Conservation (phyloP, 2,113 vertebrate genomes). For the Columba janthina region DNA sequence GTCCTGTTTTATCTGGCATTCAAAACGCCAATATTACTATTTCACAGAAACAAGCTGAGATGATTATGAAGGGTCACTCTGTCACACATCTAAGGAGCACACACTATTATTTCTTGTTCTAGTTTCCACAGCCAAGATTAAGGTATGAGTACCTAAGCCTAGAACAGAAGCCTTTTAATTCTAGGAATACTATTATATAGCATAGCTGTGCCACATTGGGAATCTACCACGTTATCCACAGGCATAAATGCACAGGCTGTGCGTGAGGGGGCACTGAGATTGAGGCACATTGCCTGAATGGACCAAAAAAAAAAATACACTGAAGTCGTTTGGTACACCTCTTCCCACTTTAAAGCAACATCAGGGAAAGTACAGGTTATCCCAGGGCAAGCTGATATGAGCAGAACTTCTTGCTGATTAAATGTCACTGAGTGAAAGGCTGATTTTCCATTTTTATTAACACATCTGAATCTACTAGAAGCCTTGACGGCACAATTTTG, state of each 20-base stretch:
- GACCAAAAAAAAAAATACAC: background rate
- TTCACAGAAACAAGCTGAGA: background rate
- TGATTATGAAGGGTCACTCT: background rate
- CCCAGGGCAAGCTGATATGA: background rate
- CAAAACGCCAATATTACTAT: background rate
- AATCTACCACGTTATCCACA: background rate
- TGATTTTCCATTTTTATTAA: conserved; percentile 6
- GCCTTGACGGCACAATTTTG: background rate
- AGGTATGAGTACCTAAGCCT: background rate
- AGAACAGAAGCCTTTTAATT: background rate
- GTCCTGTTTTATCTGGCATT: background rate
- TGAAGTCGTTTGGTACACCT: background rate
- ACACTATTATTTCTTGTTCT: background rate
- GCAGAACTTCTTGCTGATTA: background rate
- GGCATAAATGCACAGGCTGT: background rate
- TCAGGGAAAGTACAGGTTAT: background rate
- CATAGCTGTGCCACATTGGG: background rate
- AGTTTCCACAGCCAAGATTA: background rate
- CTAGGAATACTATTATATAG: background rate
- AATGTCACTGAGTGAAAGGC: background rate
- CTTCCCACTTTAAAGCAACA: background rate
- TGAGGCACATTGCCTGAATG: fast-evolving
- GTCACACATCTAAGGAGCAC: background rate
- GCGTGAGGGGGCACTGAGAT: background rate
- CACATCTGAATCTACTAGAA: background rate